Base-by-base conservation (phyloP, 2,888 invertebrate genomes). In the Thelaira solivaga region DNA sequence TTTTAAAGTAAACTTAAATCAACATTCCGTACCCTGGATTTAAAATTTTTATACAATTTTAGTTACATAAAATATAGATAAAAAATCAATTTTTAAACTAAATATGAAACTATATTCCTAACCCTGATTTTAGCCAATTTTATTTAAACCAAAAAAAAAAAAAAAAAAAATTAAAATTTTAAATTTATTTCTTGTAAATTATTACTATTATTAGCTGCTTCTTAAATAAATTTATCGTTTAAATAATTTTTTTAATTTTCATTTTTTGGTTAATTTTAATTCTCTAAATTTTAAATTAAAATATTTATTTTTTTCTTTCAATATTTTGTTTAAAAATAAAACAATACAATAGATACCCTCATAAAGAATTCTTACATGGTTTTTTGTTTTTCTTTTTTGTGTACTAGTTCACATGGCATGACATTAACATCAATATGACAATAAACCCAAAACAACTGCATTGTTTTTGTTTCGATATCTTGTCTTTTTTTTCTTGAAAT, bases 401-500 rank as follows among this genome's bases (percentile, higher is more conserved):
- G 79, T 72, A 67, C 79, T 51, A 80, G 61, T 80, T 80, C 79
- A 55, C 79, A 80, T 68, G 68, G 76, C 79, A 80, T 80, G 79
- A 72, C 79, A 80, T 80, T 80, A 80, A 76, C 79, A 80, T 76
- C 72, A 76, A 80, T 80, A 76, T 79, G 79, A 79, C 72, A 72
- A 76, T 72, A 76, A 74, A 77, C n/a, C 31, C 45, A 64, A 72
- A 73, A 77, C 73, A 77, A 73, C 73, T 68, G 68, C 73, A 73
- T 72, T 77, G 77, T 77, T 62, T 49, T 24, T 39, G n/a, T 29
- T 2, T 31, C n/a, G 10, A 7, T 8, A 31, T 7, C 16, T 39
- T 6, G 1, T 39, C 2, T 13, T 39, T 6, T 13, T n/a, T 36
- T 13, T n/a, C n/a, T n/a, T n/a, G n/a, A n/a, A 22, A 26, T 62